phyloP scores from a whole-genome alignment of 2,888 invertebrate species.

The Aphodius sticticus region DNA sequence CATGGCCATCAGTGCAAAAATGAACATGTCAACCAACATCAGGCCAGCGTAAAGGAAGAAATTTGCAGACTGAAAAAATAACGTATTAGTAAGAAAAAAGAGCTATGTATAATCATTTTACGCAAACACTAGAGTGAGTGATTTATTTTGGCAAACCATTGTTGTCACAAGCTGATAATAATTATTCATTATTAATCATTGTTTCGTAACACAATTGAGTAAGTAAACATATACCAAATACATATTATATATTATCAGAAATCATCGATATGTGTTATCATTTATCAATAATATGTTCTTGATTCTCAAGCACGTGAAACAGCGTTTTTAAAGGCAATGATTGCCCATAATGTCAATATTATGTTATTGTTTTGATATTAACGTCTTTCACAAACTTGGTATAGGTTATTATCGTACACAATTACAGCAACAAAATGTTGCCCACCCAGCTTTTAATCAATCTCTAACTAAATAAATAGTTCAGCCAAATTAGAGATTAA shows the following conservation, averaged over 20 bases:
- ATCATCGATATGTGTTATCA: background rate
- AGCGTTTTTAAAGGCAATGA: background rate
- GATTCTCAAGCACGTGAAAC: background rate
- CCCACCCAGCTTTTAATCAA: too few relatives aligned
- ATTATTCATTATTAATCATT: too few relatives aligned
- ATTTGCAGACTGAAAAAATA: slow-evolving; percentile 75
- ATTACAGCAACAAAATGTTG: too few relatives aligned
- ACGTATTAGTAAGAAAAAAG: slow-evolving; percentile 45
- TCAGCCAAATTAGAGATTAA: too few relatives aligned
- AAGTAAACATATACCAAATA: too few relatives aligned
- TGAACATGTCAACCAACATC: slow-evolving; percentile 83
- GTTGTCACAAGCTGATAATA: too few relatives aligned
- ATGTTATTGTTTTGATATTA: background rate
- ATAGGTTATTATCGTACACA: too few relatives aligned
- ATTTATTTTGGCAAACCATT: background rate
- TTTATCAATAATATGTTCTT: background rate
- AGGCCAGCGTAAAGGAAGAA: slow-evolving; percentile 87
- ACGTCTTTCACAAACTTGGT: background rate
- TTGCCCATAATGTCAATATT: background rate
- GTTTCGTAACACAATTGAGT: too few relatives aligned
- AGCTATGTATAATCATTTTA: too few relatives aligned
- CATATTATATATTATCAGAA: slow-evolving; percentile 9
- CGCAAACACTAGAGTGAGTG: too few relatives aligned
- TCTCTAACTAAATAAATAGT: too few relatives aligned
- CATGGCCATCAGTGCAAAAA: slow-evolving; percentile 82